Conservation (phyloP, 2,113 vertebrate species). For the Amphiprion percula region DNA sequence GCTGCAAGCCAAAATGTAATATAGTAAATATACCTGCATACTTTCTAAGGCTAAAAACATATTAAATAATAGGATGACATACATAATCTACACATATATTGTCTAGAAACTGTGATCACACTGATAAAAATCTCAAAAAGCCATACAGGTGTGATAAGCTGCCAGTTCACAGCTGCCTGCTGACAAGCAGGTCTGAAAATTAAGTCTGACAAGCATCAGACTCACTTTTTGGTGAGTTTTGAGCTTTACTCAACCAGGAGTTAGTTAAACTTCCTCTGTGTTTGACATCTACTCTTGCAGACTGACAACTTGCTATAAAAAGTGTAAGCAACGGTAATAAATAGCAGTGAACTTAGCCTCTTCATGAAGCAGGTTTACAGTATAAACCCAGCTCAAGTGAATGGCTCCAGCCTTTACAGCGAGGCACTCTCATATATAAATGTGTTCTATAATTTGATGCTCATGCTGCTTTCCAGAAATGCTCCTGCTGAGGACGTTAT, state of each 20-base stretch:
- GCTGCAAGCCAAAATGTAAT: background rate
- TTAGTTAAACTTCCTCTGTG: background rate
- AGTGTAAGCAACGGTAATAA: background rate
- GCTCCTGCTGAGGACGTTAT: conserved; percentile 40
- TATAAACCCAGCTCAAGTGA: background rate
- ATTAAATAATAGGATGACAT: no score
- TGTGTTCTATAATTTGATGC: conserved; percentile 19
- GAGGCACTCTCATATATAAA: conserved; percentile 21
- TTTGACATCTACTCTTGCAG: conserved; percentile 2
- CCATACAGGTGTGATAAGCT: background rate
- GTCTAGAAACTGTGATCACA: no score
- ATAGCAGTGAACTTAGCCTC: background rate
- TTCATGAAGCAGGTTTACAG: background rate
- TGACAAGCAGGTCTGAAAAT: background rate
- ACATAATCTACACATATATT: no score
- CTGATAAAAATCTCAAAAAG: no score
- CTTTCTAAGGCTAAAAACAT: no score
- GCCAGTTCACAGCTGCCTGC: conserved; percentile 28
- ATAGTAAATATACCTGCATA: no score
- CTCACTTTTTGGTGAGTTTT: background rate
- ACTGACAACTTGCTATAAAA: background rate
- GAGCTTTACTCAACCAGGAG: background rate
- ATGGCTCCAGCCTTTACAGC: background rate
- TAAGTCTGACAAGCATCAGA: conserved; percentile 1
- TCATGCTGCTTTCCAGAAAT: conserved; percentile 45